Evolutionary conservation across 1,140 invertebrate species (phyloP).

Genomic region (Drosophila kepulauana): DNA sequence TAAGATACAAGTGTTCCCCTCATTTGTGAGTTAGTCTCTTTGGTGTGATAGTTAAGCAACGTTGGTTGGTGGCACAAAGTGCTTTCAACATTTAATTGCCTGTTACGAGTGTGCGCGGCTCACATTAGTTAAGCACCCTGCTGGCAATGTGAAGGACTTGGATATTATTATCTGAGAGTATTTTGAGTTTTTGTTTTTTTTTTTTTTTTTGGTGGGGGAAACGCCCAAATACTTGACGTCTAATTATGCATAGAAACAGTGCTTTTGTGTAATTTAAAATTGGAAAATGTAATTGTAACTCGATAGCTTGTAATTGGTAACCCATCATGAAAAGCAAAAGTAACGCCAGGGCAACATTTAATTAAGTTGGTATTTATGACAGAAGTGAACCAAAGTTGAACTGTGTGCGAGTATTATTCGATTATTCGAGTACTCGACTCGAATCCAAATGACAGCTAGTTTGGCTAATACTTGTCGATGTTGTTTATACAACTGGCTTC

Average conservation of each 20-base stretch:
- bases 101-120: neutral
- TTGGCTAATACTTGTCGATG: conserved; percentile 36
- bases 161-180: conserved; percentile 10
- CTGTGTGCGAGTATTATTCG: neutral
- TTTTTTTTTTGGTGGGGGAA: neutral
- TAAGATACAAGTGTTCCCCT: neutral
- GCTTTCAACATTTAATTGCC: conserved; percentile 19
- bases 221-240: conserved; percentile 47
- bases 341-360: conserved; percentile 38
- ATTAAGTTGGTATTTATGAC: conserved; percentile 20
- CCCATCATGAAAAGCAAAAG: conserved; percentile 30
- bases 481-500: conserved; percentile 45
- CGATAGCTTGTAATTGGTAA: conserved; percentile 19
- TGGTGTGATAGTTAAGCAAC: neutral
- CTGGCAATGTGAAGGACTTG: conserved; percentile 60
- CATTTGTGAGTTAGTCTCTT: neutral
- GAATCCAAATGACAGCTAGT: conserved; percentile 39
- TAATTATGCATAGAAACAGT: conserved; percentile 75
- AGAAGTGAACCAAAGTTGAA: conserved; percentile 17
- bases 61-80: neutral
- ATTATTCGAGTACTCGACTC: neutral
- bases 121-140: conserved; percentile 2
- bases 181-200: no score
- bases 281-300: conserved; percentile 17
- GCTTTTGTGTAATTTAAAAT: conserved; percentile 47